Evolutionary conservation across 2,113 vertebrate species (phyloP).

Genomic region (Pavo muticus): DNA sequence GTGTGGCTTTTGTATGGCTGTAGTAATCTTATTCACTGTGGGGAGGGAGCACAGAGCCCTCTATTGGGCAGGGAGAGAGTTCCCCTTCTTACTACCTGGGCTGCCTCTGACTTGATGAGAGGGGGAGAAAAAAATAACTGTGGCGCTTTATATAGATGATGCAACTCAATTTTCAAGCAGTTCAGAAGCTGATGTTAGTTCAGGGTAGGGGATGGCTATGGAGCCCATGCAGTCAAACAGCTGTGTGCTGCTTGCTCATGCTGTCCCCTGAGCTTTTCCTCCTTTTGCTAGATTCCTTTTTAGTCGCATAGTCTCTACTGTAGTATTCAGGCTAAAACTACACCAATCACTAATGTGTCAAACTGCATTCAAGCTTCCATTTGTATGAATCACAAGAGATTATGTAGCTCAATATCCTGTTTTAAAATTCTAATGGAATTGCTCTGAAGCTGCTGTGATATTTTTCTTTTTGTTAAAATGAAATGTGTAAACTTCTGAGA

Average conservation of each 20-base stretch:
- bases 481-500: background rate
- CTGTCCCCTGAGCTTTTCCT: rapidly evolving
- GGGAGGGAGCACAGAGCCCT: background rate
- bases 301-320: background rate
- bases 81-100: background rate
- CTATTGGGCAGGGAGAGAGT: background rate
- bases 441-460: background rate
- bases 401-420: background rate
- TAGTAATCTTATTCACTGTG: background rate
- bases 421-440: background rate
- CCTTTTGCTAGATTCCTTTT: background rate
- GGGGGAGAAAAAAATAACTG: background rate
- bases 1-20: background rate
- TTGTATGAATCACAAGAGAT: background rate
- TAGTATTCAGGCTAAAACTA: background rate
- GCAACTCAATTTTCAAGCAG: rapidly evolving
- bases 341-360: background rate
- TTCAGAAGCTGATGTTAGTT: background rate
- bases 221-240: rapidly evolving
- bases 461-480: background rate
- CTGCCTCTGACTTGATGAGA: background rate
- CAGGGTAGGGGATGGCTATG: background rate
- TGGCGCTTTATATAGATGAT: background rate
- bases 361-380: background rate
- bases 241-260: rapidly evolving